Evolutionary conservation across 2,113 vertebrate species (phyloP), one percentile per base, ranked within the genome.

Genomic region (Callospermophilus lateralis): DNA sequence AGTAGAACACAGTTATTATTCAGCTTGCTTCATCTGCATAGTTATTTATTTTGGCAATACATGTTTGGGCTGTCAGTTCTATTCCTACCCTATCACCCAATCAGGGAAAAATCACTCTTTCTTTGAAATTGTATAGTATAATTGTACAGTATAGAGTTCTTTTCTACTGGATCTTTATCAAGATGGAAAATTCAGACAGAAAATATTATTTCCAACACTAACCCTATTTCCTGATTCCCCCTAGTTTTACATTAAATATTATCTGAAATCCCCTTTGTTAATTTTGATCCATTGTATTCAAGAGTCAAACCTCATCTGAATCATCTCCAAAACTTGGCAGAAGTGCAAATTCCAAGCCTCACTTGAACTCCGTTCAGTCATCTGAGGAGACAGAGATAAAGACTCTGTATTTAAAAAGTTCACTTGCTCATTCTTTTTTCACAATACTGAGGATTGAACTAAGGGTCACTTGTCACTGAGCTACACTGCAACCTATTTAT

Each of bases 191-290:
- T 65, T 81, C 3, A 28, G 22, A 58, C 45, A 58, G 37, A 85
- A 89, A 85, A 96, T 63, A 67, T 48, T 81, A 39, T 77, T 84
- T n/a, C 70, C 20, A 87, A 87, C 28, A 70, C 30, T 68, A 94
- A n/a, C 12, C 58, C 51, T 74, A 51, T 34, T 89, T 84, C 58
- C 80, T 74, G 65, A 61, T 67, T 58, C 30, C 16, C 19, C 58
- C 37, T 45, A 34, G n/a, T 88, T 55, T 84, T 83, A 87, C 3
- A 90, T 45, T 20, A 61, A 80, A 86, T 93, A 92, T 68, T 68
- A 80, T 26, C 39, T 83, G 76, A 74, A 51, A 73, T 48, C 58
- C 20, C 19, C 55, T 55, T 55, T 55, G 63, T 61, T 89, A 61
- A 94, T 42, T 87, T 61, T 94, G n/a, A 7, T 70, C 72, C 53